Evolutionary conservation across 1,140 invertebrate genomes (phyloP).

Genomic region (Magallana ariakensis): DNA sequence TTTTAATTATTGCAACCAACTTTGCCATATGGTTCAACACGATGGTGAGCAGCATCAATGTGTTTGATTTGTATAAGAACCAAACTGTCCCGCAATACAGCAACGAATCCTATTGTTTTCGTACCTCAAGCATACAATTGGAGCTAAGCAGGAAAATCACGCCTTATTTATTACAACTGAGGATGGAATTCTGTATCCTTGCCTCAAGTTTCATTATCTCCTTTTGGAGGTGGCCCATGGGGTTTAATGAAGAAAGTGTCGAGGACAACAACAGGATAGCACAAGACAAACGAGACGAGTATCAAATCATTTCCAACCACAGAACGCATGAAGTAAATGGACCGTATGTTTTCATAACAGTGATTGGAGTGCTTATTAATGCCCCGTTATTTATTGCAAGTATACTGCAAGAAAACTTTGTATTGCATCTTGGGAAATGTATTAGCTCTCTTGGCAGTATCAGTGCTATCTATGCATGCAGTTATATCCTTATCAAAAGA

Average conservation of each 20-base stretch:
- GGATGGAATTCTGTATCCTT: slow-evolving; percentile 12
- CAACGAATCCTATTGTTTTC: slow-evolving; percentile 13
- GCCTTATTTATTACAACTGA: neutral
- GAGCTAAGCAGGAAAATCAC: neutral
- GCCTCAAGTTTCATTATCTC: neutral
- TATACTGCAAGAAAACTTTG: neutral
- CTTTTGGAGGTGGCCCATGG: neutral
- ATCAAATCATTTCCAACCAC: too few relatives aligned
- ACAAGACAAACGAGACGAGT: too few relatives aligned
- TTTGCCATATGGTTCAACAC: neutral
- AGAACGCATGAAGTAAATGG: neutral
- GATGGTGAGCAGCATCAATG: neutral
- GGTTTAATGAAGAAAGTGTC: neutral
- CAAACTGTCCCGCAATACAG: neutral
- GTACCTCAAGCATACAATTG: neutral
- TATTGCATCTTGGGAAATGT: neutral
- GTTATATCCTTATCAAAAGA: neutral
- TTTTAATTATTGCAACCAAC: neutral
- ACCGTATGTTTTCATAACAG: neutral
- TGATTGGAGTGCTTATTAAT: neutral
- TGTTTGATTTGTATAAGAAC: neutral
- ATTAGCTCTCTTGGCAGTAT: neutral
- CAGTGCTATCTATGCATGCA: neutral
- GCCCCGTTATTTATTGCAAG: neutral
- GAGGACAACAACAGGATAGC: neutral